These are phyloP conservation scores for Syngnathus acus DNA, from an alignment of 2,797 vertebrate genomes.

Conservation along the genomic window DNA sequence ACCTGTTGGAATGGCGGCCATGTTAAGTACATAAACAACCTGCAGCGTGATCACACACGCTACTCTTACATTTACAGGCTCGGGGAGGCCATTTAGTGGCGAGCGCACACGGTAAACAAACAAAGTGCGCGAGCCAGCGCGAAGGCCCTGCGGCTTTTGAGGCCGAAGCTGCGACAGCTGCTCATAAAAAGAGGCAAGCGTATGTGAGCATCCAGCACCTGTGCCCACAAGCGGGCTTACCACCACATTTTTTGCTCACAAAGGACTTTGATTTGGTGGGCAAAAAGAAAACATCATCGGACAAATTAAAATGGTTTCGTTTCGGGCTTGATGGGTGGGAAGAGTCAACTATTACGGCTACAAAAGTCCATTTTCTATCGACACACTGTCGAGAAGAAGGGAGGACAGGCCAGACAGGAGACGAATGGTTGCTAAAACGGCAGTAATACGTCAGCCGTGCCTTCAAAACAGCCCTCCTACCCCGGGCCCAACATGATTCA, in stretches of 20 bases:
- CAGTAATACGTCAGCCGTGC: slow-evolving; percentile 35
- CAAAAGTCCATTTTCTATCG: not conserved
- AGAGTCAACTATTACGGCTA: not conserved
- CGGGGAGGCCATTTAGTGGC: slow-evolving; percentile 32
- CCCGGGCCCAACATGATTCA: slow-evolving; percentile 43
- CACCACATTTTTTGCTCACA: not conserved
- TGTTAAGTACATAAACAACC: not conserved
- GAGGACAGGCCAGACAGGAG: slow-evolving; percentile 9
- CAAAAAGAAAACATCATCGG: not conserved
- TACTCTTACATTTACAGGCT: slow-evolving; percentile 17
- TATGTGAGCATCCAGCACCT: slow-evolving; percentile 52
- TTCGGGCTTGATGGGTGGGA: not conserved
- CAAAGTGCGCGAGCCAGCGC: slow-evolving; percentile 38
- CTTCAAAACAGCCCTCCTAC: slow-evolving; percentile 22
- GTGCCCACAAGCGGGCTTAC: slow-evolving; percentile 24
- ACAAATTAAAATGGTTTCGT: not conserved
- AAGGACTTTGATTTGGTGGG: not conserved
- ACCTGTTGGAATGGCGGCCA: not conserved
- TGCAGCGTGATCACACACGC: not conserved
- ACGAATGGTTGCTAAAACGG: slow-evolving; percentile 11
- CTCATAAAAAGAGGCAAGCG: slow-evolving; percentile 41
- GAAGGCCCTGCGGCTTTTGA: slow-evolving; percentile 53
- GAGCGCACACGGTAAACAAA: slow-evolving; percentile 53
- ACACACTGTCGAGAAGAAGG: slow-evolving; percentile 2
- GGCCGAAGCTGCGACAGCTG: slow-evolving; percentile 52